Conservation (phyloP, 2,797 vertebrate genomes). For the Eulemur coronatus region DNA sequence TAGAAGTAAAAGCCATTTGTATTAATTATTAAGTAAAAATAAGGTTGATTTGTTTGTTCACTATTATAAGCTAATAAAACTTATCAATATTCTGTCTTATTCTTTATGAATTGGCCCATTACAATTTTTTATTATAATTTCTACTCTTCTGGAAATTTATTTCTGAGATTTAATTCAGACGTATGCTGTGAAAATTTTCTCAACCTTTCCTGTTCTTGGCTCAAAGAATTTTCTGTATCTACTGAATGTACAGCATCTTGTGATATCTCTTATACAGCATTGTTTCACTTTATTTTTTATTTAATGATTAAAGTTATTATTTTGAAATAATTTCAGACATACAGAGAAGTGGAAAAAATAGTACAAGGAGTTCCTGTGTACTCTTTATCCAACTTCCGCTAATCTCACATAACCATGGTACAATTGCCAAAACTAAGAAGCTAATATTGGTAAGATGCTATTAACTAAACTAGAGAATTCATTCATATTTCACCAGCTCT, state of each 20-base stretch:
- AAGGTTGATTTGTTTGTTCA: not conserved
- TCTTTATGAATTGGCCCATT: not conserved
- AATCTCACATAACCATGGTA: not conserved
- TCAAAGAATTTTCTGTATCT: not conserved
- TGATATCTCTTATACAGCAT: not conserved
- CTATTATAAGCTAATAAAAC: not conserved
- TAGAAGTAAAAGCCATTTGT: not conserved
- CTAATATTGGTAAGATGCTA: not conserved
- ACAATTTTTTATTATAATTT: not conserved
- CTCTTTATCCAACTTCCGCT: not conserved
- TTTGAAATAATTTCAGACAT: not conserved
- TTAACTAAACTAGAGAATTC: not conserved
- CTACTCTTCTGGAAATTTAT: not conserved
- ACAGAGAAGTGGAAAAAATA: not conserved
- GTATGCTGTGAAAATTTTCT: not conserved
- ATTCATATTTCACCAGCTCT: not conserved
- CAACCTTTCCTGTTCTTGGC: not conserved
- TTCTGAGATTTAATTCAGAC: not conserved
- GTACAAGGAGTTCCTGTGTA: not conserved
- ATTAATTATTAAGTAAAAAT: not conserved
- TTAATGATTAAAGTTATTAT: not conserved
- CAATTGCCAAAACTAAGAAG: not conserved
- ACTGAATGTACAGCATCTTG: not conserved
- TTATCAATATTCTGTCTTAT: not conserved
- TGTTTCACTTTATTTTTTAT: slow-evolving; percentile 9